Percentiles rank a stretch among this genome's conserved stretches.
Evolutionary conservation across 1,140 invertebrate species (phyloP).

Genomic region (Aplysia californica): DNA sequence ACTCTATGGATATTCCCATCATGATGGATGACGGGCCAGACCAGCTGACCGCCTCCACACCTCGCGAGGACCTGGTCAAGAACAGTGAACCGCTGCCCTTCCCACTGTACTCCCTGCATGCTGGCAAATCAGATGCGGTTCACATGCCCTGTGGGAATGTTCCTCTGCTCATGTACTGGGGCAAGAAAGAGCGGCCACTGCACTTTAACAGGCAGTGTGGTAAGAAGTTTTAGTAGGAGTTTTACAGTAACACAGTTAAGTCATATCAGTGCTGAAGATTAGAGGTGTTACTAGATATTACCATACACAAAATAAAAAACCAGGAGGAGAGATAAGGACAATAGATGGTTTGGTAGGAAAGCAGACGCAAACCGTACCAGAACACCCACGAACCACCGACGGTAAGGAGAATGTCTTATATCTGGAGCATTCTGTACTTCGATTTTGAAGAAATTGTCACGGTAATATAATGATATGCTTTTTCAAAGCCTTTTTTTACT

Average conservation of each 20-base stretch:
- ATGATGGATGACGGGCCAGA: conserved; percentile 26
- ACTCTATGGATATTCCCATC: conserved; percentile 46
- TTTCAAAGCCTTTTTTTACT: too few species aligned
- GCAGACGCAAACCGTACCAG: too few species aligned
- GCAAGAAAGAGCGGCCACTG: conserved; percentile 43
- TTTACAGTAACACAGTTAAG: neutral
- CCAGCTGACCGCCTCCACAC: conserved; percentile 15
- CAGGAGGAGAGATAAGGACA: too few species aligned
- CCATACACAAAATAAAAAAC: too few species aligned
- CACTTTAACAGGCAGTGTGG: conserved; percentile 55
- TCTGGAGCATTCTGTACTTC: too few species aligned
- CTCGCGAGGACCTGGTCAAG: conserved; percentile 40
- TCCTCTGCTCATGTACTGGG: conserved; percentile 58
- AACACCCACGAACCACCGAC: too few species aligned
- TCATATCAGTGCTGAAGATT: too few species aligned
- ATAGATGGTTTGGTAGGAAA: too few species aligned
- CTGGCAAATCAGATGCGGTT: conserved; percentile 39
- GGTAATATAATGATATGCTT: too few species aligned
- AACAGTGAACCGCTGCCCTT: conserved; percentile 50
- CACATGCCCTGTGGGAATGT: conserved; percentile 54
- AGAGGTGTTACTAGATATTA: too few species aligned
- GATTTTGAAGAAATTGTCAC: too few species aligned
- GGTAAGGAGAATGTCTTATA: too few species aligned
- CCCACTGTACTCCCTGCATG: conserved; percentile 55
- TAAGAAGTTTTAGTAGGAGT: conserved; percentile 33